Percentiles rank a stretch among this genome's conserved stretches.
Evolutionary conservation across 2,888 invertebrate genomes (phyloP).

Genomic region (Coronaproctus castanopsis): DNA sequence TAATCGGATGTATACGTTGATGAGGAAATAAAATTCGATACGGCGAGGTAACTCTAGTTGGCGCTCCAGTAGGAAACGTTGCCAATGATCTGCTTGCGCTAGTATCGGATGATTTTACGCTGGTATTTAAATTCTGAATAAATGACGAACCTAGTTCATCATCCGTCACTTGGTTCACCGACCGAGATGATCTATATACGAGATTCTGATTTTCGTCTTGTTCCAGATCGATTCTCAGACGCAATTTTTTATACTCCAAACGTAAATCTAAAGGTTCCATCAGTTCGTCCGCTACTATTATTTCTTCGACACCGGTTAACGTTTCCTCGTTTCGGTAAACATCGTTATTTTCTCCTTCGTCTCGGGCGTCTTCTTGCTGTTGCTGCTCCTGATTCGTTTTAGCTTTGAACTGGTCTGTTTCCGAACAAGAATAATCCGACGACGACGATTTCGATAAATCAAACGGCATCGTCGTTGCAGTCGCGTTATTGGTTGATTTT

Average conservation of each 20-base stretch:
- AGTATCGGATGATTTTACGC: not conserved
- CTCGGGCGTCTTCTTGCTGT: conserved; percentile 26
- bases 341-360: conserved; percentile 20
- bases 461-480: conserved; percentile 36
- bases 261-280: conserved; percentile 76
- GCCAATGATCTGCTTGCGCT: not conserved
- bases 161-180: conserved; percentile 12
- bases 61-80: not conserved
- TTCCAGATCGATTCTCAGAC: conserved; percentile 33
- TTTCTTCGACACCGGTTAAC: conserved; percentile 19
- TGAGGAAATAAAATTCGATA: conserved; percentile 36
- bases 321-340: conserved; percentile 25
- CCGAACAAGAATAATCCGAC: conserved; percentile 22
- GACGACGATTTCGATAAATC: conserved; percentile 34
- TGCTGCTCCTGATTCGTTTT: conserved; percentile 15
- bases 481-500: conserved; percentile 17
- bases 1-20: conserved; percentile 44
- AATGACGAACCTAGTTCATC: not conserved
- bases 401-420: conserved; percentile 24
- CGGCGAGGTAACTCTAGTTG: conserved; percentile 16
- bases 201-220: conserved; percentile 77
- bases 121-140: not conserved
- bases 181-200: conserved; percentile 29
- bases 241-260: conserved; percentile 57
- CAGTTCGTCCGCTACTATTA: conserved; percentile 22